Conservation (phyloP, 2,888 invertebrate genomes). For the Anticlea derivata region DNA sequence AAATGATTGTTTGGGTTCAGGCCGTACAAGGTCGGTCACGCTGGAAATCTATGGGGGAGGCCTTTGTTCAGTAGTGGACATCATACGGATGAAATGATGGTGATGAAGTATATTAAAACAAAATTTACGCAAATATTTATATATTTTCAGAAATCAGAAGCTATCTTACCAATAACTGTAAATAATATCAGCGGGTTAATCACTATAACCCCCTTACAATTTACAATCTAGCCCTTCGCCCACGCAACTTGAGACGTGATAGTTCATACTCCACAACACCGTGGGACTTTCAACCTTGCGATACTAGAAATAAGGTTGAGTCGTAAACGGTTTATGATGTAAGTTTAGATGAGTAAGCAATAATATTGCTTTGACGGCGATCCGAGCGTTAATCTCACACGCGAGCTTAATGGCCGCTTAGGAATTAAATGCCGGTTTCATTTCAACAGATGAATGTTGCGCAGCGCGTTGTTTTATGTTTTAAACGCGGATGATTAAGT, state of each 20-base stretch:
- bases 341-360: constrained; percentile 27
- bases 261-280: not conserved
- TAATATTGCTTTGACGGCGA: constrained; percentile 24
- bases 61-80: no score
- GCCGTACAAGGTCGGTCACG: no score
- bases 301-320: constrained; percentile 4
- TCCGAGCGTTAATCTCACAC: constrained; percentile 23
- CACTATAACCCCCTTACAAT: constrained; percentile 9
- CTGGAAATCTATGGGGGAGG: no score
- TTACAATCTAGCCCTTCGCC: constrained; percentile 16
- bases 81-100: no score
- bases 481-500: no score
- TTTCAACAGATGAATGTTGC: not conserved
- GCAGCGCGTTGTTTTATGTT: no score
- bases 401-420: constrained; percentile 6
- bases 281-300: constrained; percentile 11
- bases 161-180: constrained; percentile 2
- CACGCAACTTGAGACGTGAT: constrained; percentile 21
- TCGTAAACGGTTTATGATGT: constrained; percentile 5
- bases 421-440: not conserved
- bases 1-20: no score
- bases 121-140: no score
- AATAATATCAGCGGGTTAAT: constrained; percentile 10
- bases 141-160: constrained; percentile 1
- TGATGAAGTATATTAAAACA: no score